phyloP scores from a whole-genome alignment of 2,797 vertebrate genomes.

The Cheirogaleus major region DNA sequence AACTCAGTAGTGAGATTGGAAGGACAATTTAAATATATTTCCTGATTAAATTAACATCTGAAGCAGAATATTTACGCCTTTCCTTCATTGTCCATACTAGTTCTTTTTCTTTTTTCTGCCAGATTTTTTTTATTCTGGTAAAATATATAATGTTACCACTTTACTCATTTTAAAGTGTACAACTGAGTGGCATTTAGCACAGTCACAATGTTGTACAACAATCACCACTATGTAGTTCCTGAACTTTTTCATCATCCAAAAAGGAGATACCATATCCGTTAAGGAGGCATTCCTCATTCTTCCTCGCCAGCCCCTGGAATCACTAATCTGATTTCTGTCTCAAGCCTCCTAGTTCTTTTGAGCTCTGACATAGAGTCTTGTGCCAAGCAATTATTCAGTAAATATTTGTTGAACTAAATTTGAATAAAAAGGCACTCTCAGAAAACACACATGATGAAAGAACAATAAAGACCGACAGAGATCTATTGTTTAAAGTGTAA shows the following conservation, averaged over 20 bases:
- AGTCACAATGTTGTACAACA: background rate
- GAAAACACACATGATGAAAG: slow-evolving; percentile 9
- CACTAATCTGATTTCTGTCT: background rate
- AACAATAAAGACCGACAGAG: background rate
- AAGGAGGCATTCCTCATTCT: background rate
- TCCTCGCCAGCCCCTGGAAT: background rate
- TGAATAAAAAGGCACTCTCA: slow-evolving; percentile 20
- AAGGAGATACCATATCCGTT: background rate
- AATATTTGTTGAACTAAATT: slow-evolving; percentile 34
- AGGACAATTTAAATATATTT: slow-evolving; percentile 44
- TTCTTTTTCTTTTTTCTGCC: background rate
- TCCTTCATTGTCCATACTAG: background rate
- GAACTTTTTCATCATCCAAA: background rate
- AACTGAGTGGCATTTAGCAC: background rate
- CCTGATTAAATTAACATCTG: slow-evolving; percentile 11
- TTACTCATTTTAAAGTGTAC: background rate
- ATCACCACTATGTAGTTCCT: background rate
- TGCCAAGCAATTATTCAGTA: background rate
- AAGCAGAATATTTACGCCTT: background rate
- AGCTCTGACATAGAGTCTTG: background rate
- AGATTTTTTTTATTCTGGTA: background rate
- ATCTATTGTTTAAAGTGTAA: background rate
- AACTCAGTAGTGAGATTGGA: slow-evolving; percentile 27
- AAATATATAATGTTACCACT: background rate
- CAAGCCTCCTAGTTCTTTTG: background rate